phyloP scores from a whole-genome alignment of 2,797 vertebrate species.

The Propithecus deckenii region DNA sequence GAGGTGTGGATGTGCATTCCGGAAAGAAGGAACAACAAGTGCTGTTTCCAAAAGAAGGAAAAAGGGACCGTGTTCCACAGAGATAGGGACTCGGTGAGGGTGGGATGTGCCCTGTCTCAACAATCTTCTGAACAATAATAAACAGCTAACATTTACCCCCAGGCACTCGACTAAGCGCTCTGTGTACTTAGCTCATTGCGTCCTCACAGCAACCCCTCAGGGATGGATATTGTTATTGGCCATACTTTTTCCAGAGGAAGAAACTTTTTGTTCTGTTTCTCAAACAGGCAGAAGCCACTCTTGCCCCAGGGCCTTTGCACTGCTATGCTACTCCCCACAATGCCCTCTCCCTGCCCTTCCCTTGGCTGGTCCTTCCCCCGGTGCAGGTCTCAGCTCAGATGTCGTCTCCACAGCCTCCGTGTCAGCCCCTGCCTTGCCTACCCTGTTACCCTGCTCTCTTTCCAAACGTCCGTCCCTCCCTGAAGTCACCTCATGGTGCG shows the following conservation, averaged over 20 bases:
- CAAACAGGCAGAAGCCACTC: not conserved
- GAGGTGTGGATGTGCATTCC: not conserved
- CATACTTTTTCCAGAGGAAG: not conserved
- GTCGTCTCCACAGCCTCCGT: not conserved
- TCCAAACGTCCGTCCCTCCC: not conserved
- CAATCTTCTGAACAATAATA: not conserved
- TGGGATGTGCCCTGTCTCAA: not conserved
- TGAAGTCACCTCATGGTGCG: not conserved
- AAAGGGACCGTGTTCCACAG: not conserved
- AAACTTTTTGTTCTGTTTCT: not conserved
- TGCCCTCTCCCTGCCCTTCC: not conserved
- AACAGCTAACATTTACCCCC: not conserved
- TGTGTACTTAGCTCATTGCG: not conserved
- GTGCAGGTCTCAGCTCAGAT: not conserved
- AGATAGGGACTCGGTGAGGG: not conserved
- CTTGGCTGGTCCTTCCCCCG: not conserved
- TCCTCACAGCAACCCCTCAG: not conserved
- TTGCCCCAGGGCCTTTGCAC: not conserved
- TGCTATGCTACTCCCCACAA: not conserved
- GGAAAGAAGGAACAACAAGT: slow-evolving; percentile 7
- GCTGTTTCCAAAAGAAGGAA: not conserved
- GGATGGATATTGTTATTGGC: not conserved
- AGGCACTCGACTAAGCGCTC: not conserved
- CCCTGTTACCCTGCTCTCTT: not conserved
- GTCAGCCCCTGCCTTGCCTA: not conserved